Evolutionary conservation across 1,140 invertebrate genomes (phyloP), one percentile per base, ranked within the genome.

Genomic region (Meloidogyne floridensis): DNA sequence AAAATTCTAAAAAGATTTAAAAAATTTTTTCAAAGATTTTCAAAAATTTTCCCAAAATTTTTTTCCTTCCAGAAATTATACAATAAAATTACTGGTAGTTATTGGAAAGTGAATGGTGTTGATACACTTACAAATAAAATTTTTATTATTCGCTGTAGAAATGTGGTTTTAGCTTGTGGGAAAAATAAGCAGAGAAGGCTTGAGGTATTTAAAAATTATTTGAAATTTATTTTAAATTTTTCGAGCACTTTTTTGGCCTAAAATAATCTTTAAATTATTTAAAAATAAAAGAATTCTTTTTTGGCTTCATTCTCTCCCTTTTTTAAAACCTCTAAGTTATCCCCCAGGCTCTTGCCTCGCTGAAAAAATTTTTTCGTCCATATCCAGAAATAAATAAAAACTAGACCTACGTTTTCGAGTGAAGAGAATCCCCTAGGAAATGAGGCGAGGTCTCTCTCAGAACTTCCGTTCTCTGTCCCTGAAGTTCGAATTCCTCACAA

Each of bases 121-220:
- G 18, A 70, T 56, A 82, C 74, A 51, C 70, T 43, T 10, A 56
- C 11, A 59, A 71, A 72, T 59, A 47, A 18, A 59, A 42, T 18
- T 10, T 85, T 85, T 70, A 75, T 72, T 20, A 47, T 85, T 42
- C 84, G 53, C 2, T 87, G 83, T n/a, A 70, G 83, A 32, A 80
- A 80, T 18, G 80, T 86, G 47, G 85, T 86, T 65, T 54, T 86
- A 10, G 85, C 85, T n/a, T 86, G 85, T 72, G 85, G 85, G 7
- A 59, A 70, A 77, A 86, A 75, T 53, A 80, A 75, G n/a, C 83
- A 76, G 20, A 71, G 82, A 82, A 77, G 20, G 56, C 71, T 86
- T 13, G 86, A 87, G 83, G 84, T 84, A 78, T 56, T 65, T 32
- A 32, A 32, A 32, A 32, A 32, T 32, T 70, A 32, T n/a, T 82